Base-by-base conservation (phyloP, 1,140 invertebrate genomes). In the Acromyrmex echinatior region DNA sequence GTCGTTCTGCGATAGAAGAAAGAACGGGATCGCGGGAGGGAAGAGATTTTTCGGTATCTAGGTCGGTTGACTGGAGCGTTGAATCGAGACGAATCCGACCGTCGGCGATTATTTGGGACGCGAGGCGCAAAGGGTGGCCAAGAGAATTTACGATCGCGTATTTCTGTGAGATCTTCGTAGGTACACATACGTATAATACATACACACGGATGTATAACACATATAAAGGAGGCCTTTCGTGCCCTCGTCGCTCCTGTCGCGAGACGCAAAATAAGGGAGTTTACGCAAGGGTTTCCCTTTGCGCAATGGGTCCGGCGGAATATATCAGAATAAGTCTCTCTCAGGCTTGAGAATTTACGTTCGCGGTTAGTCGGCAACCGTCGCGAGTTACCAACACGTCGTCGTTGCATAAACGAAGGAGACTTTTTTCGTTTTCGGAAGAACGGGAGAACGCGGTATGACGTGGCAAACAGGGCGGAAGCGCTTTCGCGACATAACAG, bases 401-500 rank as follows among this genome's bases (percentile, higher is more conserved):
- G 18, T 53, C 58, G 58, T 0, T 65, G 14, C 10, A 70, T 35
- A 28, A 28, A 65, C 18, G 3, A 5, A 2, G 28, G 7, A 28
- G 45, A 49, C 68, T 49, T 14, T 56, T 60, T 60, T 80, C 79
- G 49, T 28, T 62, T 62, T 2, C 35, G 21, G 79, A 18, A 39
- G 31, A 39, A 31, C 53, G 71, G 3, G 9, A 53, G 62, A 63
- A 76, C 35, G 74, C 66, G 49, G 63, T 31, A 62, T 71, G 66
- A 56, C 60, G 74, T 39, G 65, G 70, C 39, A 74, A 86, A 70
- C 53, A 60, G 86, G 58, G 45, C 58, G 68, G 79, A 74, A 86
- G 81, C 76, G 88, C 81, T 81, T 70, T 56, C 76, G 76, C 87
- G 81, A 87, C 85, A 86, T 90, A 90, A 90, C 88, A 90, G 88